phyloP scores from a whole-genome alignment of 2,797 vertebrate species.

The Mormyrops attenuatus region DNA sequence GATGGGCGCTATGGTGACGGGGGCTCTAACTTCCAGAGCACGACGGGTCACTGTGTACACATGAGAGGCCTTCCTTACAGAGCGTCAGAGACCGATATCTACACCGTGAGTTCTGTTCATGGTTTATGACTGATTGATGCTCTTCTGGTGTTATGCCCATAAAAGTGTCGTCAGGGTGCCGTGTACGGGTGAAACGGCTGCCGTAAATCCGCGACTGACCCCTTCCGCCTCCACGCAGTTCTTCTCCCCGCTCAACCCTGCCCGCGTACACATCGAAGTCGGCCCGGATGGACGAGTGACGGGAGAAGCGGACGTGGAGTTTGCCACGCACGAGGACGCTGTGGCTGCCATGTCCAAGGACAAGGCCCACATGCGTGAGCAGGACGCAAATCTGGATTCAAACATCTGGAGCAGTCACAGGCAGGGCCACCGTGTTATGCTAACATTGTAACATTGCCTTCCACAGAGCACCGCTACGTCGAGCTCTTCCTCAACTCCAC shows the following conservation, averaged over 20 bases:
- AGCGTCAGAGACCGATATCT: slow-evolving; percentile 94
- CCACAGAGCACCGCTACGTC: slow-evolving; percentile 71
- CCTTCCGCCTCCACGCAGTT: slow-evolving; percentile 62
- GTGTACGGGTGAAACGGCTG: neutral
- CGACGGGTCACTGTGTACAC: slow-evolving; percentile 96
- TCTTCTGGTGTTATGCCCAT: too few relatives aligned
- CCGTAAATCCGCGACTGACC: neutral
- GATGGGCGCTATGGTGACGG: slow-evolving; percentile 85
- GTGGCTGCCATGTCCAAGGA: slow-evolving; percentile 99
- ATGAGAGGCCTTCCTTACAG: slow-evolving; percentile 98
- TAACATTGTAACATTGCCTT: neutral
- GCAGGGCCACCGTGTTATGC: neutral
- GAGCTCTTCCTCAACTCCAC: slow-evolving; percentile 77
- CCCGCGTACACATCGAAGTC: slow-evolving; percentile 93
- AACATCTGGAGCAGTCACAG: neutral
- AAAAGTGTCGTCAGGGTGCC: too few relatives aligned
- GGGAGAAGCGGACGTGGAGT: slow-evolving; percentile 95
- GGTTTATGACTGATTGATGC: neutral
- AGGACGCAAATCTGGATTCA: neutral
- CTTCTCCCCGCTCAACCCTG: slow-evolving; percentile 95
- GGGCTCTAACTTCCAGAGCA: slow-evolving; percentile 91
- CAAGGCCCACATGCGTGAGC: slow-evolving; percentile 99
- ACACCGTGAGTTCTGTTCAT: slow-evolving; percentile 71
- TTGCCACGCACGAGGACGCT: slow-evolving; percentile 95
- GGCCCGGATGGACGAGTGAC: slow-evolving; percentile 94